Base-by-base conservation (phyloP, 2,797 vertebrate genomes). In the Premnoplex brunnescens region DNA sequence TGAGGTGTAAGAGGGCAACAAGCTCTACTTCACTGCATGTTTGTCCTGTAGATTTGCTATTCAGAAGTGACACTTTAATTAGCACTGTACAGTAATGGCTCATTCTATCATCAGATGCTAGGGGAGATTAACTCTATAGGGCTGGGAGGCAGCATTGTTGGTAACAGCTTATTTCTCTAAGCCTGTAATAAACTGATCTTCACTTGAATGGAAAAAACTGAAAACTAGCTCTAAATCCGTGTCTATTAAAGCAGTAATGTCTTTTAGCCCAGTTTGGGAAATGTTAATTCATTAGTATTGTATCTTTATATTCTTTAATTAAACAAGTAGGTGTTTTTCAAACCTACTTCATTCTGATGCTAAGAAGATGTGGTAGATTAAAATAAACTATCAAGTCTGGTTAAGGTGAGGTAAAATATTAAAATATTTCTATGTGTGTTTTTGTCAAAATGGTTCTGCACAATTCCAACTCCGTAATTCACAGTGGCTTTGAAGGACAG, bases 21-120 rank as follows among this genome's bases (percentile, higher is more conserved):
- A 41, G 12, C 23, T 75, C 17, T 68, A 0, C 16, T 68, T 80
- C 17, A 27, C 14, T 52, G 37, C 0, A 0, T n/a, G 3, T 63
- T 79, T 86, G 6, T 69, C 30, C 52, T 67, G 54, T 32, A 32
- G 24, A 19, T 78, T 76, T 69, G 34, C 28, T 75, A 5, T 71
- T 85, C 58, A 67, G 54, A 88, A 66, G 36, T 20, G 24, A 14
- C 43, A 9, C 4, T 49, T 87, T 26, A 44, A 32, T 54, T 52
- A 48, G 39, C 23, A 4, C 9, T 44, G 6, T 27, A 10, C 13
- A 20, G 36, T 24, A 58, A 62, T 67, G 60, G 18, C 14, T 37
- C 49, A 15, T 89, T 82, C 54, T 48, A 0, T 39, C n/a, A 30
- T 54, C 30, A 36, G 17, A 34, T 79, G 4, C 30, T 37, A 23